Evolutionary conservation across 2,797 vertebrate genomes (phyloP), one percentile per base, ranked within the genome.

Genomic region (Lagodon rhomboides): DNA sequence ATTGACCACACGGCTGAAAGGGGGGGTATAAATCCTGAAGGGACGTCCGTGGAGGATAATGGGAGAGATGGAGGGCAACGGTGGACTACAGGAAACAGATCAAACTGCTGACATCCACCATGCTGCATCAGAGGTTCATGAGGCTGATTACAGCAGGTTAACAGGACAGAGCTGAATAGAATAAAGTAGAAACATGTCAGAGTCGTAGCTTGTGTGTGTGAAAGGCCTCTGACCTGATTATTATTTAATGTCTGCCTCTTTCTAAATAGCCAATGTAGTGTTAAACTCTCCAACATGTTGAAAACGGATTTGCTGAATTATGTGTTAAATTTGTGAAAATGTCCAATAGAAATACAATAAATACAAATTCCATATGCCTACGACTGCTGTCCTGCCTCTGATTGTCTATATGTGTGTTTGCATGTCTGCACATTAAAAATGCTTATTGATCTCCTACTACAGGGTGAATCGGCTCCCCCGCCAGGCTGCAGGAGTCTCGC

Each of bases 11-110:
- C 63, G 64, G 89, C 82, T 84, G 79, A 81, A 90, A 87, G 75
- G 84, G 84, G 84, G 87, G 88, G 77, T 87, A 91, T 92, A 94
- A 94, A 94, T 93, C 88, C 77, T 87, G 34, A 22, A 90, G 87
- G 65, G 81, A 75, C 78, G 77, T 85, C 81, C 30, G 59, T 23
- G 66, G 68, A 64, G 12, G 84, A 83, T 89, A 85, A 93, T 88
- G 86, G 86, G 50, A 61, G 64, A 80, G 81, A 87, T 72, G 77
- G 68, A 85, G 78, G 70, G 50, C 66, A 73, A 54, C 46, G 7
- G 41, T 13, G 15, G 6, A 62, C 54, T 47, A 72, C 73, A 85
- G 77, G 80, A 89, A 87, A 81, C 83, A 72, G 53, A 89, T 87
- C 75, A 89, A 82, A 85, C 68, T 87, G 87, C 83, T 90, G 89